Evolutionary conservation across 1,140 invertebrate genomes (phyloP), one percentile per base, ranked within the genome.

Genomic region (Pissodes strobi): DNA sequence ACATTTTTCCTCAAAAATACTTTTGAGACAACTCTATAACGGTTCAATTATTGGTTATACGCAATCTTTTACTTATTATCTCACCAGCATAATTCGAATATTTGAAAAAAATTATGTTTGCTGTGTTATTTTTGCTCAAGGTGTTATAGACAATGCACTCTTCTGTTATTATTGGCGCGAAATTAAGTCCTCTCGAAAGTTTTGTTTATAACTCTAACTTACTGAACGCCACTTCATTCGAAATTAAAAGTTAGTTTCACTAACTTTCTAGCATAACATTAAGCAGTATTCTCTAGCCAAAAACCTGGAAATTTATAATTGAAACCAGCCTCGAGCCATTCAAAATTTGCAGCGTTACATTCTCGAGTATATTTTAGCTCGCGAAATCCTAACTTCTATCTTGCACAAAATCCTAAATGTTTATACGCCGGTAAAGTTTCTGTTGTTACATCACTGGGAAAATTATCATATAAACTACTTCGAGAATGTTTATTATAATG

Each of bases 401-500:
- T 27, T 43, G 45, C 21, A 57, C 39, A 25, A 43, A 57, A 57
- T 57, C 38, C 53, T 21, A 9, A 45, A 57, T 45, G 53, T 57
- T 57, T 57, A 45, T 45, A 38, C 15, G 15, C 56, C 43, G 9
- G 41, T 48, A 59, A 59, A 59, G 56, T 59, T 59, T 48, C 43
- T 59, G 56, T 59, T 59, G 43, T 48, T 59, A 59, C 21, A 48
- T 59, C 56, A 59, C 45, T 9, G 43, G 27, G 45, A 49, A 52
- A 45, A 61, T 61, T 61, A 61, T 22, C 58, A 61, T 61, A 61
- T 17, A 51, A 61, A 61, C 58, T 61, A 51, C 58, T 49, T 51
- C 17, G 51, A 61, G 58, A 61, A 61, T 45, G 45, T 51, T 61
- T 61, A 61, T 61, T 61, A 61, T 61, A 61, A 61, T 61, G n/a